A percentile compares a stretch with the other conserved stretches of the same genome.
These are phyloP conservation scores for Rhincodon typus DNA, from an alignment of 2,797 vertebrate species.

Conservation along the genomic window DNA sequence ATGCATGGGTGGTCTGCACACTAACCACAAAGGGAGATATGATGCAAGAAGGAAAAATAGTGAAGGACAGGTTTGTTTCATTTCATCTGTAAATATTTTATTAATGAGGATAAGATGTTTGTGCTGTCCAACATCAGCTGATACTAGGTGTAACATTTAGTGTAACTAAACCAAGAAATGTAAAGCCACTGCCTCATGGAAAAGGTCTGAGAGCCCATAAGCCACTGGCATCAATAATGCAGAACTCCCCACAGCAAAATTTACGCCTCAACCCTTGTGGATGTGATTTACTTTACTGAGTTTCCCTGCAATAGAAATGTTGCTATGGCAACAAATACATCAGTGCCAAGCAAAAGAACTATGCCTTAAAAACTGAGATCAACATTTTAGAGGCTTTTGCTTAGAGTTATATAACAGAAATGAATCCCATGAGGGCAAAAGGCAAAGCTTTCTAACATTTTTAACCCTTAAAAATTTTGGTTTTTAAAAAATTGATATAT, in stretches of 20 bases:
- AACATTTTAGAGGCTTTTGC: conserved; percentile 20
- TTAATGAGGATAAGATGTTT: conserved; percentile 2
- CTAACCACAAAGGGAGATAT: conserved; percentile 10
- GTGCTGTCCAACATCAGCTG: conserved; percentile 20
- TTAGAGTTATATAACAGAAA: background rate
- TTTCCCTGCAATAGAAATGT: conserved; percentile 53
- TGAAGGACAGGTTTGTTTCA: conserved; percentile 23
- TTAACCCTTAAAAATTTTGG: background rate
- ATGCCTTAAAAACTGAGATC: conserved; percentile 23
- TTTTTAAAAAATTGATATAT: too few relatives aligned
- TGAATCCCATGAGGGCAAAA: conserved; percentile 30
- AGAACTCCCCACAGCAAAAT: background rate
- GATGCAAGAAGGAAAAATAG: conserved; percentile 3
- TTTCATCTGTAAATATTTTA: conserved; percentile 23
- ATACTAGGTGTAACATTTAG: conserved; percentile 23
- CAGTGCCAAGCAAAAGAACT: conserved; percentile 32
- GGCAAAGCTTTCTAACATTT: background rate
- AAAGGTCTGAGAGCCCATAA: background rate
- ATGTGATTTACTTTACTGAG: conserved; percentile 47
- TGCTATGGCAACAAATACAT: conserved; percentile 55
- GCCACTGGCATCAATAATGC: background rate
- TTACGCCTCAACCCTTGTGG: conserved; percentile 30
- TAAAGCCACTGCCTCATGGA: conserved; percentile 25
- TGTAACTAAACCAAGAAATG: background rate
- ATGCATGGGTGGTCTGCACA: background rate